Evolutionary conservation across 2,113 vertebrate species (phyloP).

Genomic region (Erythrocercus mccallii): DNA sequence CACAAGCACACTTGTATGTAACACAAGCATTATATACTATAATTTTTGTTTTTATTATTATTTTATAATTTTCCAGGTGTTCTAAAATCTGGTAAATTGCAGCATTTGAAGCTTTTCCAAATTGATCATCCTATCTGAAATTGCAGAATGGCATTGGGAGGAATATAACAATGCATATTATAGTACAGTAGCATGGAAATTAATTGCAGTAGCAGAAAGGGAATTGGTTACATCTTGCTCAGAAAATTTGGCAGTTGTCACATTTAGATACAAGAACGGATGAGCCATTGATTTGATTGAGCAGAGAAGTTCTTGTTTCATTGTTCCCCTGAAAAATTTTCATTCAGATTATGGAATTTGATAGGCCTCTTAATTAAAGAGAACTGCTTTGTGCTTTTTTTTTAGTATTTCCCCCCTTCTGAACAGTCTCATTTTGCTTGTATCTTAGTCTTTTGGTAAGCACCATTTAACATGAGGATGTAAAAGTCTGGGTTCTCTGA

Average conservation of each 20-base stretch:
- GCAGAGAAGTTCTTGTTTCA: not conserved
- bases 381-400: not conserved
- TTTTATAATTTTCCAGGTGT: not conserved
- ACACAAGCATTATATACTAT: not conserved
- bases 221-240: not conserved
- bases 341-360: not conserved
- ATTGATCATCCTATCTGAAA: not conserved
- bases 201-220: not conserved
- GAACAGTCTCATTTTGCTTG: not conserved
- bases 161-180: not conserved
- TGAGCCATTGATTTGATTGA: not conserved
- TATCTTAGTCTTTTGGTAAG: not conserved
- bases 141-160: fast-evolving
- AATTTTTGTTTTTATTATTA: not conserved
- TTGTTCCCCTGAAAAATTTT: not conserved
- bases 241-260: not conserved
- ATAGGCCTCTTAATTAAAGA: not conserved
- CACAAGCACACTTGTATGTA: too few species aligned
- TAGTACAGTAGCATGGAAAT: not conserved
- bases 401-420: too few species aligned
- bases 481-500: not conserved
- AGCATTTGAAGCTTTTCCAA: not conserved
- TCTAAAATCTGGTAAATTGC: not conserved
- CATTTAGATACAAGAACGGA: not conserved
- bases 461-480: not conserved